These are phyloP conservation scores for Poecile atricapillus DNA, from an alignment of 2,113 vertebrate genomes.

Conservation along the genomic window DNA sequence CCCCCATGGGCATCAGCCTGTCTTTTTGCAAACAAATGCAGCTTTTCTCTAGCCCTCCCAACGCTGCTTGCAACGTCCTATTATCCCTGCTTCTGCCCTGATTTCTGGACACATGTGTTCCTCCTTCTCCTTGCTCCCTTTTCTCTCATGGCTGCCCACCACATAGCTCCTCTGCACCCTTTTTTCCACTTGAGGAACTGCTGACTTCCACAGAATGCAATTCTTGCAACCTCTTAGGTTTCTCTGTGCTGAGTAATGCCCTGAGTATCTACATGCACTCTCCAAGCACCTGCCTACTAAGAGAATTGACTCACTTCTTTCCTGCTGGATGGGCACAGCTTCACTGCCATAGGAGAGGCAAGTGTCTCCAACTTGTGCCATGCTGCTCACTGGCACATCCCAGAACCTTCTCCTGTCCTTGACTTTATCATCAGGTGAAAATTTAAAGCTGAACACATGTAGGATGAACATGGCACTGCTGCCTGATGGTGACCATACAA, in stretches of 20 bases:
- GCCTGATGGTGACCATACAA: background rate
- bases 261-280: background rate
- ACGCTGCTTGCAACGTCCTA: background rate
- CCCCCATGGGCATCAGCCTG: background rate
- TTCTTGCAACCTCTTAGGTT: background rate
- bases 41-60: background rate
- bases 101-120: background rate
- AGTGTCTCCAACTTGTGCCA: background rate
- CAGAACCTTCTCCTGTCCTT: background rate
- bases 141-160: background rate
- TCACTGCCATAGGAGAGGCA: background rate
- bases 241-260: conserved; percentile 6
- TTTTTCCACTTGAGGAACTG: background rate
- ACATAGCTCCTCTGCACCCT: background rate
- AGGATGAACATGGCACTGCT: background rate
- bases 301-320: background rate
- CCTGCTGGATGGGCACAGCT: background rate
- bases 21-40: background rate
- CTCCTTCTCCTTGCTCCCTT: background rate
- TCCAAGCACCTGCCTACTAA: background rate
- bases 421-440: background rate
- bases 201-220: conserved; percentile 8
- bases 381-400: background rate
- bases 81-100: background rate
- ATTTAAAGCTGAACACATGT: background rate